Conservation (phyloP, 2,113 vertebrate genomes). For the Harpagus bidentatus region DNA sequence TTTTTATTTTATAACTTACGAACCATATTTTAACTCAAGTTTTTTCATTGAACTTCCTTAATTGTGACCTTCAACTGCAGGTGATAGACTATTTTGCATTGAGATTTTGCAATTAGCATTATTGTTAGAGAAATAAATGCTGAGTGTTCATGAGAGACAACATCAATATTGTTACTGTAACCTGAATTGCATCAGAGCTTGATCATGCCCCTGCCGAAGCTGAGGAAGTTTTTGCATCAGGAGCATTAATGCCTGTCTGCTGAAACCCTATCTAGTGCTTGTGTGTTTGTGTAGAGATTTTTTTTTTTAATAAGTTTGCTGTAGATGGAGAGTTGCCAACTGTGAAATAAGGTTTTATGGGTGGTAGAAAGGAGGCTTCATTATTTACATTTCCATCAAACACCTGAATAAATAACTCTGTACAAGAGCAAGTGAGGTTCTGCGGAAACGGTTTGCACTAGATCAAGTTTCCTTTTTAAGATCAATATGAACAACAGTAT, state of each 20-base stretch:
- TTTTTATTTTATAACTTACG: neutral
- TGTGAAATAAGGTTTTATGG: conserved; percentile 7
- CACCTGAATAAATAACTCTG: conserved; percentile 50
- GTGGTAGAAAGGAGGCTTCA: neutral
- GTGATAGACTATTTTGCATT: neutral
- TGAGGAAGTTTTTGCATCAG: neutral
- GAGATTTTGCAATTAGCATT: neutral
- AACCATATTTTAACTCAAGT: neutral
- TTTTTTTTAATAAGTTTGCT: neutral
- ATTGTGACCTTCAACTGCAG: neutral
- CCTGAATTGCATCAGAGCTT: neutral
- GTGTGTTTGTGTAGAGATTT: neutral
- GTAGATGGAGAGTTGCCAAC: neutral
- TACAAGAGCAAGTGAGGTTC: neutral
- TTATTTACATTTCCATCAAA: conserved; percentile 18
- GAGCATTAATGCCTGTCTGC: neutral
- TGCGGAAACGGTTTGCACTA: neutral
- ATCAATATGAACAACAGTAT: neutral
- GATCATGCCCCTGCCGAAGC: neutral
- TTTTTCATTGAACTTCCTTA: neutral
- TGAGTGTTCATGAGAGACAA: neutral
- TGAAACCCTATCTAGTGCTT: neutral
- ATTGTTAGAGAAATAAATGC: neutral
- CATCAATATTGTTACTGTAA: neutral
- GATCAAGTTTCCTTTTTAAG: neutral